Conservation (phyloP, 2,888 invertebrate genomes). For the Nysson spinosus region DNA sequence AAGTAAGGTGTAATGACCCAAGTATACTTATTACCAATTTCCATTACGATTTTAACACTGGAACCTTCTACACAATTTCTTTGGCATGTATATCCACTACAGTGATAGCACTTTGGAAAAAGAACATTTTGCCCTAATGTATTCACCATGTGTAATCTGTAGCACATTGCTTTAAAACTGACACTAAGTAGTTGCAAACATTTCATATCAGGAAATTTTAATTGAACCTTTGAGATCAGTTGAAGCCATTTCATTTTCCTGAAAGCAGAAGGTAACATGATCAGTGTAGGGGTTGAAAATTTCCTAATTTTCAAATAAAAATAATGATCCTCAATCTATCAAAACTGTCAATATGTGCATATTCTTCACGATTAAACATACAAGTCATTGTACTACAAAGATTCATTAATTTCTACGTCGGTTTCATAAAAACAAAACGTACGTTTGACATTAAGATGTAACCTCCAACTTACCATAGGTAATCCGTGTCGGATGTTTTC, state of each 20-base stretch:
- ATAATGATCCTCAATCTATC: too few species aligned
- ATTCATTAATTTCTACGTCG: conserved; percentile 10
- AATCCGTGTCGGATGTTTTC: conserved; percentile 75
- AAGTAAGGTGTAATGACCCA: conserved; percentile 76
- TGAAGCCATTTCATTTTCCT: conserved; percentile 77
- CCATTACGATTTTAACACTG: conserved; percentile 74
- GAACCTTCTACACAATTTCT: conserved; percentile 74
- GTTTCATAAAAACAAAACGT: conserved; percentile 19
- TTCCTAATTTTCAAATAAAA: too few species aligned
- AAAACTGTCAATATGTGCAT: too few species aligned
- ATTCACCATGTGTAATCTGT: conserved; percentile 73
- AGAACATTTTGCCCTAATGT: conserved; percentile 69
- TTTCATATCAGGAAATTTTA: conserved; percentile 74
- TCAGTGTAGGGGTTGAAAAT: too few species aligned
- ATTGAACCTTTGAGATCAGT: conserved; percentile 72
- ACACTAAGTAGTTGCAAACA: conserved; percentile 72
- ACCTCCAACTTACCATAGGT: conserved; percentile 74
- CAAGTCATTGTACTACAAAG: too few species aligned
- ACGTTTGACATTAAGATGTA: conserved; percentile 52
- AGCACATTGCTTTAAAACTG: conserved; percentile 76
- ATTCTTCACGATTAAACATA: too few species aligned
- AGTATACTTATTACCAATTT: conserved; percentile 77
- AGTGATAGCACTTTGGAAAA: conserved; percentile 74
- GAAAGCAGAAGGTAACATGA: too few species aligned
- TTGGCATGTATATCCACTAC: conserved; percentile 75